Percentiles rank a stretch among this genome's conserved stretches.
phyloP scores from a whole-genome alignment of 1,140 invertebrate genomes.

The Theocolax elegans region DNA sequence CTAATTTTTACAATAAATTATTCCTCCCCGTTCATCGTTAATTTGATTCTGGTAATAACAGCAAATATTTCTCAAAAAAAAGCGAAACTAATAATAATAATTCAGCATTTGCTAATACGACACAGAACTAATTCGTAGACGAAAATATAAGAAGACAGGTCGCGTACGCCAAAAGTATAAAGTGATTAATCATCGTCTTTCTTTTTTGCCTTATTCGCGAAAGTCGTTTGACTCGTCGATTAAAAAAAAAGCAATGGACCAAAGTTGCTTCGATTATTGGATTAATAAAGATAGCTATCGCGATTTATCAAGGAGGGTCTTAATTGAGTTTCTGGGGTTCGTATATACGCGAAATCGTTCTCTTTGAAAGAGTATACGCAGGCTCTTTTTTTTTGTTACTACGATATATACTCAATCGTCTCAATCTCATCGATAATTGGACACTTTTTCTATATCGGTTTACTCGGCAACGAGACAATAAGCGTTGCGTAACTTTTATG shows the following conservation, averaged over 20 bases:
- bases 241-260: too few relatives aligned
- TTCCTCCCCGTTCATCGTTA: too few relatives aligned
- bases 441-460: not conserved
- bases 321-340: slow-evolving; percentile 17
- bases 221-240: too few relatives aligned
- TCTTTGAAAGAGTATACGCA: not conserved
- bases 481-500: not conserved
- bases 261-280: slow-evolving; percentile 6
- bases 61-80: too few relatives aligned
- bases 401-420: not conserved
- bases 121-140: too few relatives aligned
- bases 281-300: slow-evolving; percentile 22
- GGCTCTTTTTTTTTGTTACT: not conserved
- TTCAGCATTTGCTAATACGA: too few relatives aligned
- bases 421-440: not conserved
- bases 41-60: too few relatives aligned
- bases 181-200: slow-evolving; percentile 12
- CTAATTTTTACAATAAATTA: too few relatives aligned
- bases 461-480: not conserved
- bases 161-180: slow-evolving; percentile 1
- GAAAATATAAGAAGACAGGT: not conserved
- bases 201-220: not conserved
- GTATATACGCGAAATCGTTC: too few relatives aligned
- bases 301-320: not conserved
- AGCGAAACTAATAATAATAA: too few relatives aligned